Conservation (phyloP, 2,797 vertebrate genomes). For the Aeoliscus strigatus region DNA sequence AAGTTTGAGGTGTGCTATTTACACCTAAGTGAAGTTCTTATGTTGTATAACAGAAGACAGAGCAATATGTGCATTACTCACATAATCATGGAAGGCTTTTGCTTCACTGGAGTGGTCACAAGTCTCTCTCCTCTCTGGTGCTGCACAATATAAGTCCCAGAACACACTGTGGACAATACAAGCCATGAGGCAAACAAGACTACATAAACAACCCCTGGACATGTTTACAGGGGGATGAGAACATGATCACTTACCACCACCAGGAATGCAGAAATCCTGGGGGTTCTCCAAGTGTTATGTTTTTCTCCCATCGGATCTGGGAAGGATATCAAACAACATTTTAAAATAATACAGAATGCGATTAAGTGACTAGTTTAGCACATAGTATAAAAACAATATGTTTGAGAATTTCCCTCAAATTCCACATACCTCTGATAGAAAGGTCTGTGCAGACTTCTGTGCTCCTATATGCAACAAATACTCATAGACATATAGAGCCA, state of each 20-base stretch:
- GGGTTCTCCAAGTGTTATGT: slow-evolving; percentile 95
- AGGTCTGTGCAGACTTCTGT: slow-evolving; percentile 98
- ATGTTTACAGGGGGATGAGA: slow-evolving; percentile 18
- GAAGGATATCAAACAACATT: slow-evolving; percentile 8
- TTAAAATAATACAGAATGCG: neutral
- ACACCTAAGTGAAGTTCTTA: slow-evolving; percentile 11
- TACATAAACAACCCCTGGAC: slow-evolving; percentile 40
- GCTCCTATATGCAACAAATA: slow-evolving; percentile 97
- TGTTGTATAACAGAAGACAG: slow-evolving; percentile 18
- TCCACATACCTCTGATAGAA: slow-evolving; percentile 91
- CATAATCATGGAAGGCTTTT: slow-evolving; percentile 99
- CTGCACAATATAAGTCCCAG: slow-evolving; percentile 99
- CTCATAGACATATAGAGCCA: slow-evolving; percentile 96
- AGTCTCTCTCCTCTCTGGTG: slow-evolving; percentile 96
- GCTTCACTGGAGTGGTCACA: slow-evolving; percentile 99
- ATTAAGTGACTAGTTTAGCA: too few species aligned
- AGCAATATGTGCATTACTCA: slow-evolving; percentile 72
- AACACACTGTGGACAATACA: slow-evolving; percentile 84
- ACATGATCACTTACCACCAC: slow-evolving; percentile 89
- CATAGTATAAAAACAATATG: neutral
- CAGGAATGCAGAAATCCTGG: slow-evolving; percentile 97
- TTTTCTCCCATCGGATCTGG: slow-evolving; percentile 99
- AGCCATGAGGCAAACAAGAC: slow-evolving; percentile 44
- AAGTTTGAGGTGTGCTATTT: slow-evolving; percentile 4
- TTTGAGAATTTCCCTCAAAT: slow-evolving; percentile 17